Evolutionary conservation across 2,888 invertebrate genomes (phyloP), one percentile per base, ranked within the genome.

Genomic region (Lypha dubia): DNA sequence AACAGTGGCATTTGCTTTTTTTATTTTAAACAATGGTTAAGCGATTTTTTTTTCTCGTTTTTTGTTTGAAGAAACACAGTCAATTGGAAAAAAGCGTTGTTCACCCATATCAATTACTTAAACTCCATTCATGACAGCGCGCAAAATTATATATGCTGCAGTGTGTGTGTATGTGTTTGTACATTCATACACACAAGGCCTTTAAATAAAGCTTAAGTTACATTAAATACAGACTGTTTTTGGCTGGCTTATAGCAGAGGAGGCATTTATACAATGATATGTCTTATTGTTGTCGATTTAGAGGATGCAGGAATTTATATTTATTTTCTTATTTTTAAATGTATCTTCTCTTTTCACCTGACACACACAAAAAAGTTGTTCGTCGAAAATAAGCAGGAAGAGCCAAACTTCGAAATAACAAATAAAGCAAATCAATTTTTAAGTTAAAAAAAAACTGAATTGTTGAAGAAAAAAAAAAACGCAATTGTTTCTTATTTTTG

Each of bases 101-200:
- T 74, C 77, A 91, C 90, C 91, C 91, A 91, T 90, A 90, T 90
- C 90, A 90, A 90, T 90, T 90, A 90, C 90, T 90, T 90, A 89
- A 89, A 88, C 91, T 89, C 90, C 90, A 90, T 89, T 90, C 89
- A 89, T 88, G 84, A 84, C 84, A 84, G 89, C 90, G 68, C 70
- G 53, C 51, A 68, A 90, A 90, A 90, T 53, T 62, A 20, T 15
- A 44, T n/a, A 44, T 20, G 44, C 38, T n/a, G 17, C 28, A 56
- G 53, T 56, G 38, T 38, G 49, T 49, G 13, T 68, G 20, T 79
- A 13, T n/a, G n/a, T n/a, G n/a, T n/a, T n/a, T n/a, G n/a, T n/a
- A n/a, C n/a, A n/a, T n/a, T n/a, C n/a, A n/a, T n/a, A n/a, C n/a
- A n/a, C 20, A 35, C 22, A 51, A 74, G 60, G 38, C 49, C 68